Base-by-base conservation (phyloP, 2,888 invertebrate genomes). In the Mythimna albipuncta region DNA sequence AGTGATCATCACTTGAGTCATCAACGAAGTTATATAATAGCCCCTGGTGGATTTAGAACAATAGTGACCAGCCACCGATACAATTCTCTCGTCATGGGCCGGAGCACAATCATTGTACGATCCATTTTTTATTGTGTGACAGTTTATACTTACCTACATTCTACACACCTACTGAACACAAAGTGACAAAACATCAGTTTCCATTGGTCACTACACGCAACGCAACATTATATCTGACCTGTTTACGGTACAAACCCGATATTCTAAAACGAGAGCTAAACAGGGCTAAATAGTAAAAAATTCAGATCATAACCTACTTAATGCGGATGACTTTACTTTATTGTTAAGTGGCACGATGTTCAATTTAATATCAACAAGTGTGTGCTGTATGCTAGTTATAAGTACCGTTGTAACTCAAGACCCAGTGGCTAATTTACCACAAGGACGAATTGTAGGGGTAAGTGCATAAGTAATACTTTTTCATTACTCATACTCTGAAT, bases 371-470 rank as follows among this genome's bases (percentile, higher is more conserved):
- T 62, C 57, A 10, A 57, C 75, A 59, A 38, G 66, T 73, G 67
- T 82, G 32, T 83, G 87, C 67, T 77, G 74, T 84, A 64, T 85
- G 79, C 72, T 82, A 69, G 57, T 72, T 68, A 70, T 75, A 76
- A 71, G 75, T 63, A 66, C 59, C 57, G 85, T 88, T 52, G 77
- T 85, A 66, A 90, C 93, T 47, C 96, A 97, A 89, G 97, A 97
- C 82, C 97, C 97, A 54, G 92, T 94, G 7, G 96, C 97, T 13
- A 95, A 94, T 84, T 90, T 97, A 75, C 94, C 96, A 52, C 97
- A 97, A 92, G 97, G 97, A 78, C 92, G 96, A 64, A 91, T 97
- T 62, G 94, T 96, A 79, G 97, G 97, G 91, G 97, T 97, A 93
- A 96, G 97, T 93, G 13, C 52, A 16, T 21, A 26, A 26, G 26